Evolutionary conservation across 1,140 invertebrate genomes (phyloP).

Genomic region (Forficula auricularia): DNA sequence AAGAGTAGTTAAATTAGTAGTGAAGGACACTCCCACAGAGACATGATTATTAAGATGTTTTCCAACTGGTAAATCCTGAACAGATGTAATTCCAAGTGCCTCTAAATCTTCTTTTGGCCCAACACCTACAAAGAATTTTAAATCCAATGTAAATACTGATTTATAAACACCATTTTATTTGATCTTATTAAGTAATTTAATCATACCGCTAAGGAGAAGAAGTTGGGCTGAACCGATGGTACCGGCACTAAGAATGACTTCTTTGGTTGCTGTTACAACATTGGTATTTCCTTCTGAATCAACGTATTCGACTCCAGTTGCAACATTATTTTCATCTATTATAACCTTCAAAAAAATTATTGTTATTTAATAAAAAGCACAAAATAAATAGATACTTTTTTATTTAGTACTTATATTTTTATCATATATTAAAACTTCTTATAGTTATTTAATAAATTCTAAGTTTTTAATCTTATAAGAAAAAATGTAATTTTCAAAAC

Average conservation of each 20-base stretch:
- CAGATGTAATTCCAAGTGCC: neutral
- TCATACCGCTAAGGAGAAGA: conserved; percentile 4
- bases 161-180: too few species aligned
- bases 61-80: conserved; percentile 34
- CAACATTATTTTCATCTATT: conserved; percentile 24
- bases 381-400: too few species aligned
- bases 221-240: conserved; percentile 8
- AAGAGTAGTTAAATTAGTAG: conserved; percentile 21
- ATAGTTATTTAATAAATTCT: too few species aligned
- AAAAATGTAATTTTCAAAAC: too few species aligned
- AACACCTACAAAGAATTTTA: neutral
- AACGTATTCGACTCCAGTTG: conserved; percentile 37
- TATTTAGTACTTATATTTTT: too few species aligned
- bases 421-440: too few species aligned
- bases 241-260: conserved; percentile 7
- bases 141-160: too few species aligned
- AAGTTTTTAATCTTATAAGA: too few species aligned
- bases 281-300: conserved; percentile 22
- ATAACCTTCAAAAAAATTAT: too few species aligned
- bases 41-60: conserved; percentile 37
- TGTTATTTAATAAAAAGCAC: too few species aligned
- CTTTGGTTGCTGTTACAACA: conserved; percentile 1
- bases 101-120: conserved; percentile 8
- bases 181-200: too few species aligned
- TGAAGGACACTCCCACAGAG: conserved; percentile 24